Conservation (phyloP, 1,140 invertebrate genomes). For the Zaprionus africanus region DNA sequence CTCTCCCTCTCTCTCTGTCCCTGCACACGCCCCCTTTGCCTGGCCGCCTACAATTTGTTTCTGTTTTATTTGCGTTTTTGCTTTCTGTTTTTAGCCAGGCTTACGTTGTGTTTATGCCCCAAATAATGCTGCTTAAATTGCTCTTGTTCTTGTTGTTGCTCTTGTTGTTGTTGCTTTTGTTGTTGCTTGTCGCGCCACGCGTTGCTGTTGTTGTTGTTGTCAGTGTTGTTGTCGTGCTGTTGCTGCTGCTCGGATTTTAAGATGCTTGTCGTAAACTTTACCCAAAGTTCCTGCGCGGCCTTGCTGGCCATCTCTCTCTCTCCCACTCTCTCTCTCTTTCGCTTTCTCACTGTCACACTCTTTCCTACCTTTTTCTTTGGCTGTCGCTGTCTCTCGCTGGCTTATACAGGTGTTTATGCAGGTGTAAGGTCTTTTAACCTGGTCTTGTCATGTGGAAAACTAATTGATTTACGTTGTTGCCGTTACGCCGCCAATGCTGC, state of each 20-base stretch:
- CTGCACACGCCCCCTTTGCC: background rate
- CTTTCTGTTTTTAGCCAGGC: slow-evolving; percentile 7
- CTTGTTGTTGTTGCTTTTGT: background rate
- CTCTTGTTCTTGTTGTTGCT: slow-evolving; percentile 11
- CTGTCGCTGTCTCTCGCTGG: slow-evolving; percentile 1
- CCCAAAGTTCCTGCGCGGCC: slow-evolving; percentile 24
- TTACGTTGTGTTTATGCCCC: slow-evolving; percentile 48
- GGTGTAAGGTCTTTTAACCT: slow-evolving; percentile 41
- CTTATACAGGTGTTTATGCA: slow-evolving; percentile 36
- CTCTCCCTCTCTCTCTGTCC: background rate
- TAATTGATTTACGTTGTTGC: slow-evolving; percentile 56
- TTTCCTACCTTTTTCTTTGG: background rate
- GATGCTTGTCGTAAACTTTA: slow-evolving; percentile 50
- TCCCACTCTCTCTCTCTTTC: background rate
- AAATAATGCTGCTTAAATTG: slow-evolving; percentile 51
- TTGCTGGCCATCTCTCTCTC: background rate
- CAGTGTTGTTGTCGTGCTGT: slow-evolving; percentile 1
- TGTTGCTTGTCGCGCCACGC: background rate
- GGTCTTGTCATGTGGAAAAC: slow-evolving; percentile 52
- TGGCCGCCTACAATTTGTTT: background rate
- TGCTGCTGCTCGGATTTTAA: slow-evolving; percentile 43
- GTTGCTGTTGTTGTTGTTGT: slow-evolving; percentile 13
- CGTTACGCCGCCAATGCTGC: slow-evolving; percentile 46
- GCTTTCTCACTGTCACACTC: background rate
- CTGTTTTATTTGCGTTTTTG: slow-evolving; percentile 12